A percentile compares a stretch with the other conserved stretches of the same genome.
These are phyloP conservation scores for Anthoscopus minutus DNA, from an alignment of 2,113 vertebrate genomes.

Conservation along the genomic window DNA sequence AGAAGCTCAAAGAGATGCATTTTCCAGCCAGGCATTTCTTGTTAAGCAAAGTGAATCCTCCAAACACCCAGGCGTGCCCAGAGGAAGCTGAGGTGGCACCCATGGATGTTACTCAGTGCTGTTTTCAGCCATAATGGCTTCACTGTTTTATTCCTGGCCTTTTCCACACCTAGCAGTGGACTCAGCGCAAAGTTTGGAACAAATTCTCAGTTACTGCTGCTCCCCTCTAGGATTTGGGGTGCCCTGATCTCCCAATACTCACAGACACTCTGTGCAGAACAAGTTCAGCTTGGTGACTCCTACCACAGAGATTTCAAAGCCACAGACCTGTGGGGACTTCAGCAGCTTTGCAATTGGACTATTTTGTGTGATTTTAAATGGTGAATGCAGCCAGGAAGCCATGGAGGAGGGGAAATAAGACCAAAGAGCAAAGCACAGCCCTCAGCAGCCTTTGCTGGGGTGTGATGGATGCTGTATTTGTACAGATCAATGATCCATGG, in stretches of 20 bases:
- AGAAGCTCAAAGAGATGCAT: not conserved
- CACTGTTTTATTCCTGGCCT: not conserved
- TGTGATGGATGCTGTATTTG: not conserved
- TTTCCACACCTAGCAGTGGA: not conserved
- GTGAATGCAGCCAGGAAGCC: not conserved
- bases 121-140: not conserved
- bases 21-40: not conserved
- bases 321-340: not conserved
- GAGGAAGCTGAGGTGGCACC: not conserved
- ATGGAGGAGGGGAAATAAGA: not conserved
- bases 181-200: not conserved
- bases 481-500: not conserved
- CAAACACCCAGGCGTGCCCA: accelerated
- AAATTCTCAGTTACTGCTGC: not conserved
- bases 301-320: not conserved
- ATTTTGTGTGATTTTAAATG: not conserved
- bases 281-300: not conserved
- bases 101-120: too few species aligned
- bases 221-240: not conserved
- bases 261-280: not conserved
- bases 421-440: not conserved
- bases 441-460: not conserved
- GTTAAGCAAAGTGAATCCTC: not conserved
- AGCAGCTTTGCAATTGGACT: not conserved
- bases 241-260: not conserved